These are phyloP conservation scores for Syngnathus acus DNA, from an alignment of 2,797 vertebrate genomes.

Conservation along the genomic window DNA sequence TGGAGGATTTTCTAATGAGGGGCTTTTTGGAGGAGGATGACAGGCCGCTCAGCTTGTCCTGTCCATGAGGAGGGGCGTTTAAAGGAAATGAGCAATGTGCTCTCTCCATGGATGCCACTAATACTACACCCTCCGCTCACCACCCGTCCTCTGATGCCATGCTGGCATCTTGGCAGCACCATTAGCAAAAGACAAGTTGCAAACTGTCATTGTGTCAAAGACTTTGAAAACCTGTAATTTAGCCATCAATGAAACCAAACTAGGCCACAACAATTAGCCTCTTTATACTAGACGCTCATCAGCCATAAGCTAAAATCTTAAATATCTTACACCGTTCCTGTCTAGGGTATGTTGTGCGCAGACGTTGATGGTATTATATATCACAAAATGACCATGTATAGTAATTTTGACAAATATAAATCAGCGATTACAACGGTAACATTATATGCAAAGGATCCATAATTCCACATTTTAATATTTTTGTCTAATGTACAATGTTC, in stretches of 20 bases:
- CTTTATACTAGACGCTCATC: background rate
- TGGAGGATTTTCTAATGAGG: conserved; percentile 65
- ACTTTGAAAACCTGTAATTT: conserved; percentile 64
- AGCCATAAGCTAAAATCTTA: background rate
- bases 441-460: background rate
- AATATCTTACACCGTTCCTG: too few relatives aligned
- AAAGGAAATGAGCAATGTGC: conserved; percentile 45
- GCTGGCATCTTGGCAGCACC: conserved; percentile 55
- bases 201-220: conserved; percentile 61
- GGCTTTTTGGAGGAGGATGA: conserved; percentile 64
- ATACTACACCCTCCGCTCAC: conserved; percentile 36
- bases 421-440: background rate
- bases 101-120: conserved; percentile 42
- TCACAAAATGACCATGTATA: too few relatives aligned
- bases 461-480: background rate
- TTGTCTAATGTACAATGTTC: background rate
- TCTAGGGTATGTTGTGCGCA: too few relatives aligned
- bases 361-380: too few relatives aligned
- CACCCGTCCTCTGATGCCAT: conserved; percentile 36
- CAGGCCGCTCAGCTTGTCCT: conserved; percentile 43
- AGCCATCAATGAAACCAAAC: conserved; percentile 32
- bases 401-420: background rate
- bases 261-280: conserved; percentile 16
- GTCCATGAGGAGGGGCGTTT: conserved; percentile 43
- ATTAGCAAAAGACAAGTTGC: conserved; percentile 51